These are phyloP conservation scores for Xestia ashworthii DNA, from an alignment of 2,888 invertebrate species.

Conservation along the genomic window DNA sequence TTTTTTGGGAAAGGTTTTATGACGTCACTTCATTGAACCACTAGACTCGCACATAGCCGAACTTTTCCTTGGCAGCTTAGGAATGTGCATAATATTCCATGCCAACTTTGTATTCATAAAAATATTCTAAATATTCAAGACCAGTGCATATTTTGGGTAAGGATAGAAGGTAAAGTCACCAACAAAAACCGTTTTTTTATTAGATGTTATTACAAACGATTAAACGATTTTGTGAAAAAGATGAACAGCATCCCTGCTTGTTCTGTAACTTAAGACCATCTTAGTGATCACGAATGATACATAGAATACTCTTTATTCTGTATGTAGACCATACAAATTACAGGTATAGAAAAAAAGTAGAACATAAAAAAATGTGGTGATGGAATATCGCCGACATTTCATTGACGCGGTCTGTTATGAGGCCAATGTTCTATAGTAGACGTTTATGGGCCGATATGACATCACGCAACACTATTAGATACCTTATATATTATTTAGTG, in stretches of 20 bases:
- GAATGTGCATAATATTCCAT: background rate
- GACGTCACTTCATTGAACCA: conserved; percentile 18
- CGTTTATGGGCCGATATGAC: conserved; percentile 48
- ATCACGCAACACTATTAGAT: conserved; percentile 48
- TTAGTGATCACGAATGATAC: background rate
- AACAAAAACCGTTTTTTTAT: conserved; percentile 1
- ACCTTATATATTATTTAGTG: conserved; percentile 9
- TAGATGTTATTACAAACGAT: background rate
- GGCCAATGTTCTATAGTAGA: conserved; percentile 55
- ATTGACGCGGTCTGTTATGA: conserved; percentile 51
- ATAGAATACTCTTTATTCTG: background rate
- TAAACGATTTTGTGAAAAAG: background rate
- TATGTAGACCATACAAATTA: background rate
- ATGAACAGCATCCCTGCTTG: background rate
- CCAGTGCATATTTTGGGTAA: background rate
- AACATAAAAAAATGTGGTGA: background rate
- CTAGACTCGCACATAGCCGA: background rate
- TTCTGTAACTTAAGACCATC: background rate
- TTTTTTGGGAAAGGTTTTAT: background rate
- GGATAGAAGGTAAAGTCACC: conserved; percentile 1
- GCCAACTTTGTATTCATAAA: background rate
- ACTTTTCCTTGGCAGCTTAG: background rate
- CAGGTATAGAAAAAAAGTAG: background rate
- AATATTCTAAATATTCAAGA: conserved; percentile 9
- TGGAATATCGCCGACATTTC: conserved; percentile 30